A percentile compares a stretch with the other conserved stretches of the same genome.
These are phyloP conservation scores for Ferrisia virgata DNA, from an alignment of 2,888 invertebrate species.

Conservation along the genomic window DNA sequence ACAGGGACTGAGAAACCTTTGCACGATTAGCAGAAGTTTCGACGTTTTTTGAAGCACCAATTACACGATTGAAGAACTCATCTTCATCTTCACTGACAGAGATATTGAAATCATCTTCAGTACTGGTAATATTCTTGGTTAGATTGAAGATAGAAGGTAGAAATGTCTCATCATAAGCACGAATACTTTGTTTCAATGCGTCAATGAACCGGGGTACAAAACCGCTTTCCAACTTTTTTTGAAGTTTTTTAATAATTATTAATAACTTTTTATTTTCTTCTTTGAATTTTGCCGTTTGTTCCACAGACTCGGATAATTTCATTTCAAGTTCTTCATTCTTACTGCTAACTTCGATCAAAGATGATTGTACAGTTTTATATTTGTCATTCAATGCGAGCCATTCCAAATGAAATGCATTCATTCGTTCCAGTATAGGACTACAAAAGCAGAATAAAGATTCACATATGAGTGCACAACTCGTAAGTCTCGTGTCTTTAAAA, in stretches of 20 bases:
- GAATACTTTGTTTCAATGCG: background rate
- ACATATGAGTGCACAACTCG: background rate
- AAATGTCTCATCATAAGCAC: background rate
- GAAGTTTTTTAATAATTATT: background rate
- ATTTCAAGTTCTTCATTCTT: background rate
- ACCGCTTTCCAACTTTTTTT: background rate
- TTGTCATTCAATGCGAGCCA: background rate
- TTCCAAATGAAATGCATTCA: background rate
- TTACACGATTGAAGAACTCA: too few species aligned
- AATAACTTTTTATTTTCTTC: background rate
- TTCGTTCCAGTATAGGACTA: background rate
- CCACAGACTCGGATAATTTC: background rate
- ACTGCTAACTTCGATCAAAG: background rate
- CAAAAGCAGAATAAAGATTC: background rate
- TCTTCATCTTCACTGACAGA: background rate
- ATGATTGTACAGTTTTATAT: background rate
- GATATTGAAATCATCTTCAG: background rate
- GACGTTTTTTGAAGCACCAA: background rate
- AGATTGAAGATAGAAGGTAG: background rate
- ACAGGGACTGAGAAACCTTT: too few species aligned
- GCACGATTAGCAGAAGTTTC: too few species aligned
- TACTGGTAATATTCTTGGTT: background rate
- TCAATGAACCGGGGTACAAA: background rate
- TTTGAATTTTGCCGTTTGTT: background rate
- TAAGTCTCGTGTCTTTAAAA: background rate